Base-by-base conservation (phyloP, 2,888 invertebrate species). In the Chelonus formosanus region DNA sequence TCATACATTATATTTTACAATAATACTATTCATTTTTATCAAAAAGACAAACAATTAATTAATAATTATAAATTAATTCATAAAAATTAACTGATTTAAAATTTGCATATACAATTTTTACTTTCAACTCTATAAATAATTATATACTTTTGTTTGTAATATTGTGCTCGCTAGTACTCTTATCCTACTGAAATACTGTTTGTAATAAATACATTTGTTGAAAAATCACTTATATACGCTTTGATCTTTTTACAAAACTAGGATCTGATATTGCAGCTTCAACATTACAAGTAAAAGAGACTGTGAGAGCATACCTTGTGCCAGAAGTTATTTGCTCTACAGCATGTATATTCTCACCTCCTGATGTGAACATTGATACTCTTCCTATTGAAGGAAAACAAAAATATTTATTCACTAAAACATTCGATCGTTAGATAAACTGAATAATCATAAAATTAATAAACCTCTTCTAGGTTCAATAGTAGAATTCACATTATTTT, bases 361-460 rank as follows among this genome's bases (percentile, higher is more conserved):
- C 96, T 54, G 96, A 95, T 0, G 95, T 94, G 79, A 95, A 96
- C 85, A 93, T 91, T 40, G 91, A 91, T 2, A 95, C 89, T 70
- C 96, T 88, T 20, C 92, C 89, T 88, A 57, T 3, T 67, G 70
- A 65, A 54, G 20, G 2, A 20, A 20, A 20, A 20, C 1, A 20
- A 20, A 20, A 20, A 20, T 20, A 20, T 20, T 20, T 20, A 20
- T 20, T 20, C 20, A 20, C 20, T 20, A 2, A 20, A 20, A 20
- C 20, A 1, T 20, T 20, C 20, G 2, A 20, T 20, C 20, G 20
- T 20, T 20, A 20, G 20, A 20, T 63, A 6, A 35, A 58, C 5
- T 32, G 34, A 60, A 48, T 61, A 6, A 34, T 60, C 5, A 20
- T 43, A 57, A 47, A 57, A 10, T 7, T 44, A 35, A 56, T 67